These are phyloP conservation scores for Xestia c-nigrum DNA, from an alignment of 2,888 invertebrate species.

Conservation along the genomic window DNA sequence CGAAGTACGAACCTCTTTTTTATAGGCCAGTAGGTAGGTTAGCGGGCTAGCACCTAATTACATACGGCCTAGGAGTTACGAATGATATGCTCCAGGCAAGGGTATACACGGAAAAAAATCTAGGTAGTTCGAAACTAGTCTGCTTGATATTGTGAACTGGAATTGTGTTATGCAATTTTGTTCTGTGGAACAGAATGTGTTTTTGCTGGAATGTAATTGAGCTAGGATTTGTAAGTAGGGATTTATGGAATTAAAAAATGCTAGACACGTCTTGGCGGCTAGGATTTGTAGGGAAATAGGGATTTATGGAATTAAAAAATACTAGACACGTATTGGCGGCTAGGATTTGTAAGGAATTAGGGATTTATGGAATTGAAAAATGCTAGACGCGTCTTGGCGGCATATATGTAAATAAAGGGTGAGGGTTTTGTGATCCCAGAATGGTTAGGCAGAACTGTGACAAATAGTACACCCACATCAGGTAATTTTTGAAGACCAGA, in stretches of 20 bases:
- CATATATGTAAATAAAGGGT: too few species aligned
- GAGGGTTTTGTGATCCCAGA: too few species aligned
- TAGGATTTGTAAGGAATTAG: too few species aligned
- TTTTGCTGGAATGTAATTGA: constrained; percentile 10
- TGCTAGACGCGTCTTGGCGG: background rate
- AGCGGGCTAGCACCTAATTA: constrained; percentile 63
- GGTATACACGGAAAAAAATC: constrained; percentile 50
- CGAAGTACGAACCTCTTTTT: constrained; percentile 43
- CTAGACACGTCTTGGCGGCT: background rate
- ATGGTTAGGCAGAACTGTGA: too few species aligned
- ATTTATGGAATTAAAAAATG: background rate
- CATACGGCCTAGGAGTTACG: constrained; percentile 26
- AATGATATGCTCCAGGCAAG: constrained; percentile 34
- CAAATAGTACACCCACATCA: too few species aligned
- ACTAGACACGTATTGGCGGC: too few species aligned
- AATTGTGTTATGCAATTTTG: background rate
- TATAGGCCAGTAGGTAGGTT: constrained; percentile 66
- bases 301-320: too few species aligned
- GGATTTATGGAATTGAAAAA: background rate
- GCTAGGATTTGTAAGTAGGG: background rate
- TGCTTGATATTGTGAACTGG: constrained; percentile 4
- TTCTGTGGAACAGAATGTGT: background rate
- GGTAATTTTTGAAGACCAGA: background rate
- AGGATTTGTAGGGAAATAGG: too few species aligned
- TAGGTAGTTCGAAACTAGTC: constrained; percentile 16